Base-by-base conservation (phyloP, 2,888 invertebrate species). In the Patella depressa region DNA sequence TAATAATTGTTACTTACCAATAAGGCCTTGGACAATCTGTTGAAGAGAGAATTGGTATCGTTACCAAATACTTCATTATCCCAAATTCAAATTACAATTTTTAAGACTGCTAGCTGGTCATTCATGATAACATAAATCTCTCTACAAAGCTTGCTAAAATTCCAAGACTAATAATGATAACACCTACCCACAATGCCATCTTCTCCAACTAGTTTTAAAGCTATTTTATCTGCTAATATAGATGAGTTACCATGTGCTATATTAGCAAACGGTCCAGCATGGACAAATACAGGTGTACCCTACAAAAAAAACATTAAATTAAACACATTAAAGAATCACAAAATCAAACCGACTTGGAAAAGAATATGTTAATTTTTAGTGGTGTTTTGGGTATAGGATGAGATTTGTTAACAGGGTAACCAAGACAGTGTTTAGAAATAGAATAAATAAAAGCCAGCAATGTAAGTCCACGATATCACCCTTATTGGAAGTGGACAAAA, bases 171-270 rank as follows among this genome's bases (percentile, higher is more conserved):
- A 45, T 45, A 9, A 45, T 45, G 45, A 45, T 45, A 45, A 14
- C 54, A 81, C 89, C 83, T 88, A 92, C 92, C 91, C 12, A 99
- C 98, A 90, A 95, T 96, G 55, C 99, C 99, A 53, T 96, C 93
- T 82, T 95, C 93, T 11, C 98, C 97, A 15, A 98, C 98, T 73
- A 99, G 93, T 92, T 98, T 98, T 83, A 98, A 93, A 12, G 96
- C 99, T 82, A 98, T 94, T 89, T 95, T 95, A 80, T 92, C 99
- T 1, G 98, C 98, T 65, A 99, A 93, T 84, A 98, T 96, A 53
- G 98, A 99, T 2, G 97, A 98, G 92, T 98, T 98, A 65, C 99
- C 99, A 92, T 99, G 99, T 0, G 99, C 99, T 90, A 99, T 99
- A 93, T 99, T 99, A 72, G 99, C 99, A 93, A 99, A 99, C 1